A percentile compares a stretch with the other conserved stretches of the same genome.
Conservation (phyloP, 2,888 invertebrate genomes). For the Drosophila niveifrons region DNA sequence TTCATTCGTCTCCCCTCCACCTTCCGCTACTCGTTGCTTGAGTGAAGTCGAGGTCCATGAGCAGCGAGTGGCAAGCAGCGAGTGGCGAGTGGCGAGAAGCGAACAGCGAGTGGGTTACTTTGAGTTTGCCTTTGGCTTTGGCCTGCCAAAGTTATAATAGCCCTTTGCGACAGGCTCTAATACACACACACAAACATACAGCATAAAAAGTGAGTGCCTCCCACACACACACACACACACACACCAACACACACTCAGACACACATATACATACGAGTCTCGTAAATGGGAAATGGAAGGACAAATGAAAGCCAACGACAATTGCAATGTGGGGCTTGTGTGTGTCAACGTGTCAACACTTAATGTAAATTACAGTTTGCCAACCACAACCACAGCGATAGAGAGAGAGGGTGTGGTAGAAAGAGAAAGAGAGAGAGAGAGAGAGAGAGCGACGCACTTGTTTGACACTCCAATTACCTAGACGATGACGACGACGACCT, state of each 20-base stretch:
- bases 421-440: constrained; percentile 5
- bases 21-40: not conserved
- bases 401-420: not conserved
- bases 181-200: constrained; percentile 16
- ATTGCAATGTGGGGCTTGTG: constrained; percentile 61
- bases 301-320: constrained; percentile 70
- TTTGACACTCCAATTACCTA: constrained; percentile 66
- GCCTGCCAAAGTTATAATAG: constrained; percentile 71
- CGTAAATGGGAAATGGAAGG: constrained; percentile 32
- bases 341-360: constrained; percentile 74
- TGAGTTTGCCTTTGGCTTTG: constrained; percentile 49
- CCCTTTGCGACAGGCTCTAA: constrained; percentile 59
- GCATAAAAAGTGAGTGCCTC: constrained; percentile 30
- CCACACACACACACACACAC: constrained; percentile 20
- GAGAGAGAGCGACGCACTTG: constrained; percentile 12
- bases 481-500: constrained; percentile 45
- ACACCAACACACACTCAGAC: constrained; percentile 19
- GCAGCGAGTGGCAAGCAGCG: constrained; percentile 26
- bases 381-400: constrained; percentile 47
- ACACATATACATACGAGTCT: not conserved
- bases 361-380: constrained; percentile 78
- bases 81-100: not conserved
- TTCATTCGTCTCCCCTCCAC: not conserved
- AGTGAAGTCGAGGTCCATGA: constrained; percentile 30
- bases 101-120: constrained; percentile 42